Evolutionary conservation across 2,797 vertebrate species (phyloP), one percentile per base, ranked within the genome.

Genomic region (Labroides dimidiatus): DNA sequence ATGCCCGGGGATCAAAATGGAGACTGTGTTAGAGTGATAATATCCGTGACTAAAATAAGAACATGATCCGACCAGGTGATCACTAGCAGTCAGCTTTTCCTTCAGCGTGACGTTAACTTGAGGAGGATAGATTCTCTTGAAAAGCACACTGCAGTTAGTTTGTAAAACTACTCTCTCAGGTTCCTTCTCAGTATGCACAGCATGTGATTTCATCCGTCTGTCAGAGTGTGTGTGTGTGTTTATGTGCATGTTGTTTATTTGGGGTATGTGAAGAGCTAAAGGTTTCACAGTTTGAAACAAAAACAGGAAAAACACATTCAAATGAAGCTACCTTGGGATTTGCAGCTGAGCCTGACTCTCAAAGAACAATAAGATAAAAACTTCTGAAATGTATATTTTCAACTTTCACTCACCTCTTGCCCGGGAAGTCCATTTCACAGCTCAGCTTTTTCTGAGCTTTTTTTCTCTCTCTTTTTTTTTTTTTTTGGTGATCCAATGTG

Each of bases 61-160:
- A 60, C 65, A 56, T 70, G 51, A 84, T 85, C 75, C 64, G 10
- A 17, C 0, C 36, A 24, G 10, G 0, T 61, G 64, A 84, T 86
- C 73, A 51, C 61, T 56, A 33, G 54, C 36, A 4, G 73, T 65
- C 42, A 21, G 17, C n/a, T n/a, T 59, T 75, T 70, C 79, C 73
- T 70, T 84, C 71, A 67, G 45, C 51, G 43, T 84, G 75, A 82
- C 4, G 13, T 64, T 82, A 78, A 89, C 78, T 87, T 50, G 76
- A 81, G 43, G 17, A 57, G 15, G 76, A 73, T 78, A 78, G 82
- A 88, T 84, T 72, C 10, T 66, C 24, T 33, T 36, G 37, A 65
- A 27, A 45, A 57, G 30, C 0, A 4, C 42, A 16, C 37, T 59
- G 54, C n/a, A 19, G 67, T 47, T 27, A 1, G 36, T 59, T 20